Evolutionary conservation across 1,140 invertebrate species (phyloP).

Genomic region (Hyles vespertilio): DNA sequence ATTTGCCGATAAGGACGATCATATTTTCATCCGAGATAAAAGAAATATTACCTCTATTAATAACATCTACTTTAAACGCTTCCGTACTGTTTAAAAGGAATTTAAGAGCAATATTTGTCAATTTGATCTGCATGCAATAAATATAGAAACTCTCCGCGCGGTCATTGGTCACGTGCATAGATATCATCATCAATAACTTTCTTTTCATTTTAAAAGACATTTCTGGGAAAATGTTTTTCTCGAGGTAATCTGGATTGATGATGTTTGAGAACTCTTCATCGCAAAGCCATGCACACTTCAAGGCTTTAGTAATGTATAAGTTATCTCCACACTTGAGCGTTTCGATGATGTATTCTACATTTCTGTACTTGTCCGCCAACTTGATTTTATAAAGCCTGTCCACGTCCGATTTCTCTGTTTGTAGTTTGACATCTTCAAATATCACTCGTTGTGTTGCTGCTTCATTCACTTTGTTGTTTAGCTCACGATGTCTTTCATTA

Average conservation of each 20-base stretch:
- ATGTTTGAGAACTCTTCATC: conserved; percentile 23
- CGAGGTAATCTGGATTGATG: conserved; percentile 27
- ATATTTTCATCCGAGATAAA: not conserved
- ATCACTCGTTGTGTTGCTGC: conserved; percentile 17
- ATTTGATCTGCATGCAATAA: conserved; percentile 24
- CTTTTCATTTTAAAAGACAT: conserved; percentile 33
- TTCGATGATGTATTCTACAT: conserved; percentile 34
- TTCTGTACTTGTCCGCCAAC: conserved; percentile 31
- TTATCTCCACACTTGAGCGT: conserved; percentile 33
- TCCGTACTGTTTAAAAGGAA: conserved; percentile 23
- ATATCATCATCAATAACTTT: conserved; percentile 24
- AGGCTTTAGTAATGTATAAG: conserved; percentile 29
- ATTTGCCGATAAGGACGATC: conserved; percentile 25
- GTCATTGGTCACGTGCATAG: conserved; percentile 24
- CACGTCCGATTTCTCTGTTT: conserved; percentile 23
- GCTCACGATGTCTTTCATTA: conserved; percentile 25
- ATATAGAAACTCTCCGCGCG: conserved; percentile 24
- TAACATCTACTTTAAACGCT: conserved; percentile 23
- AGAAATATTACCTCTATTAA: conserved; percentile 6
- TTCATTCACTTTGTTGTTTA: conserved; percentile 31
- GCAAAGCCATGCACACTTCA: conserved; percentile 34
- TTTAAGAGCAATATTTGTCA: conserved; percentile 22
- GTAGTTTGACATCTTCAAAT: conserved; percentile 19
- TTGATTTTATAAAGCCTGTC: conserved; percentile 39
- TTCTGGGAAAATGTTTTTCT: conserved; percentile 28